Percentiles rank a stretch among this genome's conserved stretches.
Conservation (phyloP, 1,140 invertebrate species). For the Leguminivora glycinivorella region DNA sequence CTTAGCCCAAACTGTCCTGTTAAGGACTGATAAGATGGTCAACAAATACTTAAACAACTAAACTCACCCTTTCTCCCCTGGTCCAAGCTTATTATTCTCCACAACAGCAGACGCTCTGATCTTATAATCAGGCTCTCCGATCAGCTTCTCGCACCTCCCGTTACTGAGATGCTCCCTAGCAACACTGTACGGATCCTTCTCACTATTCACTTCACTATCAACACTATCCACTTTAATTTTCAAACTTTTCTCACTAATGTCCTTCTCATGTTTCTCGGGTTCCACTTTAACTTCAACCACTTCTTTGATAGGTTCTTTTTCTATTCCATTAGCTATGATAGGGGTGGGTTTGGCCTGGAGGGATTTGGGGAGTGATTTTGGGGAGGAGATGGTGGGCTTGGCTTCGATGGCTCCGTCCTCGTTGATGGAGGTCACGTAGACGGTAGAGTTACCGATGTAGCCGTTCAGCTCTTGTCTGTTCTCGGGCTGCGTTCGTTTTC, state of each 20-base stretch:
- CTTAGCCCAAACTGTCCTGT: no score
- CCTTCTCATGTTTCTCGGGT: slow-evolving; percentile 66
- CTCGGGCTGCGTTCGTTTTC: slow-evolving; percentile 77
- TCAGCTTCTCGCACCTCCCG: slow-evolving; percentile 86
- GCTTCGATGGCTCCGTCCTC: slow-evolving; percentile 81
- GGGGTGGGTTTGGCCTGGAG: slow-evolving; percentile 65
- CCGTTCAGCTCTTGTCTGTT: slow-evolving; percentile 84
- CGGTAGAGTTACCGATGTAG: slow-evolving; percentile 86
- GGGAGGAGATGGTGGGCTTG: slow-evolving; percentile 78
- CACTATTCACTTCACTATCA: slow-evolving; percentile 65
- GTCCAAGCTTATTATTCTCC: slow-evolving; percentile 79
- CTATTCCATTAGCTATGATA: slow-evolving; percentile 66
- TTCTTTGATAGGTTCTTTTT: slow-evolving; percentile 43
- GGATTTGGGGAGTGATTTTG: slow-evolving; percentile 65
- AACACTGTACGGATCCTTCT: slow-evolving; percentile 60
- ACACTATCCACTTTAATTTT: slow-evolving; percentile 54
- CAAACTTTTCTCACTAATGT: slow-evolving; percentile 65
- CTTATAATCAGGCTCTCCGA: slow-evolving; percentile 82
- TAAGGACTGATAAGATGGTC: no score
- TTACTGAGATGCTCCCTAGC: slow-evolving; percentile 77
- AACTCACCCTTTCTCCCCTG: slow-evolving; percentile 79
- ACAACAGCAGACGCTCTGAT: slow-evolving; percentile 79
- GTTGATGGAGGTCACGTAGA: slow-evolving; percentile 88
- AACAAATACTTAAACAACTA: no score
- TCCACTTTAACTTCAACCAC: slow-evolving; percentile 49